phyloP scores from a whole-genome alignment of 2,797 vertebrate species.

The Scomberomorus guttatus region DNA sequence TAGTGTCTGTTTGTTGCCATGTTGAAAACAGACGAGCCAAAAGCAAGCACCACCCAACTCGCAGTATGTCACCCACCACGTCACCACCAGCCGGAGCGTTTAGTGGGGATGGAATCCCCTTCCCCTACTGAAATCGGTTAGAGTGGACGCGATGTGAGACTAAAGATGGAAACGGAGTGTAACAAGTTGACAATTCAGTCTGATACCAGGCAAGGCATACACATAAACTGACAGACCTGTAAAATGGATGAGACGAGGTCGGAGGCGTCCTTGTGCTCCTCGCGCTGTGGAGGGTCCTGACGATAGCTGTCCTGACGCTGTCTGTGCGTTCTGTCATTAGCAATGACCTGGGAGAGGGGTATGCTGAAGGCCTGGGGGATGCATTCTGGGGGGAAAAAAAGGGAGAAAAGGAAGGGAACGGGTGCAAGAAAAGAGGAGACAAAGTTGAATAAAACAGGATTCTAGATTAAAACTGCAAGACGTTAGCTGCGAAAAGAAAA shows the following conservation, averaged over 20 bases:
- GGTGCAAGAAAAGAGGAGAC: neutral
- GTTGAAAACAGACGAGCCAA: too few relatives aligned
- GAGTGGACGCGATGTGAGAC: too few relatives aligned
- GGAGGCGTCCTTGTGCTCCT: constrained; percentile 92
- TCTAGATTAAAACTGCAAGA: neutral
- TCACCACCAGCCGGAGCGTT: too few relatives aligned
- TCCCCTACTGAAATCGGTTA: too few relatives aligned
- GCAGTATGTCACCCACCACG: too few relatives aligned
- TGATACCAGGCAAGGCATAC: too few relatives aligned
- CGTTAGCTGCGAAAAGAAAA: neutral
- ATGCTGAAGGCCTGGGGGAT: constrained; percentile 94
- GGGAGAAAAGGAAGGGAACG: neutral
- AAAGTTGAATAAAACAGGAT: neutral
- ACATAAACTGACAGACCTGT: constrained; percentile 60
- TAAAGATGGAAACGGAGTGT: too few relatives aligned
- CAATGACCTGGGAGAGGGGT: constrained; percentile 94
- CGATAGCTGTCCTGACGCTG: constrained; percentile 90
- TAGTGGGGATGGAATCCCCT: too few relatives aligned
- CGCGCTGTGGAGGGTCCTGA: constrained; percentile 84
- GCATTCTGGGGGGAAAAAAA: constrained; percentile 84
- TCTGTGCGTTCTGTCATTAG: constrained; percentile 92
- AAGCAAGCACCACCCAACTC: too few relatives aligned
- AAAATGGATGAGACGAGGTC: constrained; percentile 94
- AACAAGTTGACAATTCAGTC: too few relatives aligned
- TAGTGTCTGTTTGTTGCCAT: too few relatives aligned